Conservation (phyloP, 2,113 vertebrate species). For the Pelecanus crispus region DNA sequence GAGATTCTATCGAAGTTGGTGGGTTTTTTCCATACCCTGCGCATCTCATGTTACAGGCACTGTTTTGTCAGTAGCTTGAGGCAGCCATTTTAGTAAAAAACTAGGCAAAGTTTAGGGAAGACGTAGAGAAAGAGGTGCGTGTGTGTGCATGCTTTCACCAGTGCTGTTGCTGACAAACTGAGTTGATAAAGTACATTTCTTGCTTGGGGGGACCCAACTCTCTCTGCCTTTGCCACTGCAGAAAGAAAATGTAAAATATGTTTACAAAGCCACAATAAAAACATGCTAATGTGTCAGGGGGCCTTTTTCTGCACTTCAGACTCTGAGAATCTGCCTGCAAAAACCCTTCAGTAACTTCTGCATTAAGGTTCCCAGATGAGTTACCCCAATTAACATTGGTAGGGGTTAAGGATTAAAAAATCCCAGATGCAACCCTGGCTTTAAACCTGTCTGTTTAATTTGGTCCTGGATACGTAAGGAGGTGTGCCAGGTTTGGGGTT, state of each 20-base stretch:
- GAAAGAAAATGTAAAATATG: not conserved
- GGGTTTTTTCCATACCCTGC: not conserved
- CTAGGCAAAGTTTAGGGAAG: not conserved
- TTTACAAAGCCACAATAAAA: slow-evolving; percentile 53
- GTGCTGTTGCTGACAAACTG: not conserved
- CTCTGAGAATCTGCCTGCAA: not conserved
- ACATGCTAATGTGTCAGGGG: not conserved
- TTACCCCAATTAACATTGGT: not conserved
- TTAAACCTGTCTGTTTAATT: not conserved
- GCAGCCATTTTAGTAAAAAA: slow-evolving; percentile 7
- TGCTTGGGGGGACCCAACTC: not conserved
- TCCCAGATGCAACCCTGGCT: not conserved
- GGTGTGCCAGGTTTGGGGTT: not conserved
- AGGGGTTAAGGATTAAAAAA: not conserved
- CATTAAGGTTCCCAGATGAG: not conserved
- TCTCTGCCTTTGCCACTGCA: not conserved
- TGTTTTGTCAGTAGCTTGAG: not conserved
- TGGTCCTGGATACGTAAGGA: not conserved
- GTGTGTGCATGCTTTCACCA: not conserved
- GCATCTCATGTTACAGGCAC: not conserved
- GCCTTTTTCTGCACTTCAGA: not conserved
- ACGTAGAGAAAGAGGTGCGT: not conserved
- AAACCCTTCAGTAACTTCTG: not conserved
- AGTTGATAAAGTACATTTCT: slow-evolving; percentile 23
- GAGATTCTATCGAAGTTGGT: not conserved